Evolutionary conservation across 92 coral and sea anemone species (phyloP), one percentile per base, ranked within the genome.

Genomic region (Palythoa caribaeorum): DNA sequence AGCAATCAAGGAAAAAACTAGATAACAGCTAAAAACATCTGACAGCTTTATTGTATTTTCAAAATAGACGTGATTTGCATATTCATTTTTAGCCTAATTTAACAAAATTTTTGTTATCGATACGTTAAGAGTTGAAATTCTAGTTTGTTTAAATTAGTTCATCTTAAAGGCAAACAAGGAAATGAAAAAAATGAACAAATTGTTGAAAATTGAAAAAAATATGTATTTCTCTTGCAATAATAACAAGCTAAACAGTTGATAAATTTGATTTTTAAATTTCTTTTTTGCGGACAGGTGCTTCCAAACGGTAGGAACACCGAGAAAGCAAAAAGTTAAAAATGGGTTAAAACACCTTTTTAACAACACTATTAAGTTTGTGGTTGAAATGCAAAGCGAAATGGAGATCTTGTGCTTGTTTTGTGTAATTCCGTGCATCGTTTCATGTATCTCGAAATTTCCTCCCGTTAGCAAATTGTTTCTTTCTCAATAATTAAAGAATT

Each of bases 401-500:
- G 12, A n/a, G 50, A 76, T 9, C 39, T 28, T 78, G 16, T 4
- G 12, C 10, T 10, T 35, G 68, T 19, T 28, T 57, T 53, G 3
- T 21, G 36, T 6, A 78, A 15, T 55, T 19, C 35, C 9, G 48
- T 36, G 51, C 20, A 55, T 36, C 70, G 54, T 12, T 47, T 36
- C 47, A 40, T 40, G 6, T 40, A 5, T n/a, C n/a, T 16, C 69
- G 12, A 54, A 78, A 78, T 14, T 28, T 78, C 70, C 55, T 15
- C 68, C 83, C 19, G 51, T 55, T 78, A 78, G 83, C 52, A 78
- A 15, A 55, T 17, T 78, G 20, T 78, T 54, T 77, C 68, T 77
- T 38, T 51, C 75, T 83, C 77, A 87, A 91, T 91, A 66, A 91
- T 91, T 91, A 77, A 84, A n/a, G 85, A 69, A 38, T 12, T 40